Evolutionary conservation across 2,797 vertebrate genomes (phyloP), one percentile per base, ranked within the genome.

Genomic region (Helicolenus hilgendorfi): DNA sequence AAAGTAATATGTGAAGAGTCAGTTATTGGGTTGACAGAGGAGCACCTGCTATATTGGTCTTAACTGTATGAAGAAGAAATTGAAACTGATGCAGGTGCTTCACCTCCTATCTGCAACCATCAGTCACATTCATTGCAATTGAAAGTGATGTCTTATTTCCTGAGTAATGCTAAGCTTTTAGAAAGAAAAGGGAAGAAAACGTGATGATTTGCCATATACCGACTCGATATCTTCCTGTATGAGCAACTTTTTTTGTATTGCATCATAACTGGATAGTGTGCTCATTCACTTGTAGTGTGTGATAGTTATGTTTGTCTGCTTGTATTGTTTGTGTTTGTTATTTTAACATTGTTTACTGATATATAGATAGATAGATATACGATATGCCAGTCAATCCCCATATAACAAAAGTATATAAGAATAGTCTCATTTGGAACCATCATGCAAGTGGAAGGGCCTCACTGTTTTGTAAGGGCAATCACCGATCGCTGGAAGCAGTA

Each of bases 11-110:
- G 29, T 53, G 29, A 53, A 24, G n/a, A 35, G 22, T 24, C n/a
- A 14, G 10, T 27, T 11, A 2, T 24, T 31, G 1, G 2, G 1
- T 67, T 27, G 4, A 55, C 29, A 18, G 22, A 29, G 55, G 5
- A 65, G 31, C 10, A 11, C 10, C 38, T 59, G 20, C n/a, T 68
- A 49, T 49, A 20, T 49, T 49, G 5, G 22, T 22, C 14, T 81
- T 2, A 55, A 53, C 45, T 70, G 29, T 84, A 31, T 71, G 27
- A 74, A 75, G n/a, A 78, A 80, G 87, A 87, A 92, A 89, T 79
- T 63, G 85, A 94, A 94, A 93, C 86, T 71, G 33, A 67, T 64
- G 22, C 36, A 58, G 13, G 20, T 56, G 56, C 85, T 84, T 79
- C 53, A 69, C n/a, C 26, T 65, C 8, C 2, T 33, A 9, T 73